Conservation (phyloP, 2,888 invertebrate species). For the Leptopterna dolabrata region DNA sequence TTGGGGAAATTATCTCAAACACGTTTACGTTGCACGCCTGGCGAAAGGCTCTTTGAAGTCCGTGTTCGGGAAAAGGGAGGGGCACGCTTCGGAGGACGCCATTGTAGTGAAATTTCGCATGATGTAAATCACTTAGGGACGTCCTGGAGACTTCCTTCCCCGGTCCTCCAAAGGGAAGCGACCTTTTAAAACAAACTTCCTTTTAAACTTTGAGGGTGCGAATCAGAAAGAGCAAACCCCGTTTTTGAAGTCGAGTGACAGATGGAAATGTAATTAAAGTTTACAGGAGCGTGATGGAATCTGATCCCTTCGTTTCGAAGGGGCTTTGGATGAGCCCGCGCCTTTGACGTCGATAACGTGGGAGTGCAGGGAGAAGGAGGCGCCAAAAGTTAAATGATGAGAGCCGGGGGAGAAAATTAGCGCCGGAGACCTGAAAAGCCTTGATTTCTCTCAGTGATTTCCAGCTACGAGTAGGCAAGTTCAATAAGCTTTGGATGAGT, state of each 20-base stretch:
- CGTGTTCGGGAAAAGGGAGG: not conserved
- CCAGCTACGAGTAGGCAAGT: too few species aligned
- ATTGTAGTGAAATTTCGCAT: slow-evolving; percentile 41
- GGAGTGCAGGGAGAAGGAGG: slow-evolving; percentile 10
- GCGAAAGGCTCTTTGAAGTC: slow-evolving; percentile 31
- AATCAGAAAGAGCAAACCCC: not conserved
- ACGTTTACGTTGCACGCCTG: slow-evolving; percentile 39
- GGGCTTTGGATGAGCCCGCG: slow-evolving; percentile 13
- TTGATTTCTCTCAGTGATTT: not conserved
- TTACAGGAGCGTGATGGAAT: slow-evolving; percentile 44
- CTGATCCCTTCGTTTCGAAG: slow-evolving; percentile 11
- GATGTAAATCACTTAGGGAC: slow-evolving; percentile 38
- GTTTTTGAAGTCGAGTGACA: slow-evolving; percentile 47
- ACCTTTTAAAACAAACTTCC: slow-evolving; percentile 42
- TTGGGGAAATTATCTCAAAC: slow-evolving; percentile 41
- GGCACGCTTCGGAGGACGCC: not conserved
- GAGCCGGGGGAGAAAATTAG: slow-evolving; percentile 23
- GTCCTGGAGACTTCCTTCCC: slow-evolving; percentile 4
- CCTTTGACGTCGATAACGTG: slow-evolving; percentile 41
- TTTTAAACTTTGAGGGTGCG: slow-evolving; percentile 21
- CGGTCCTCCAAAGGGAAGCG: not conserved
- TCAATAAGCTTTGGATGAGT: too few species aligned
- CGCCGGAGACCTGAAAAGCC: not conserved
- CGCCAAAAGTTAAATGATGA: not conserved
- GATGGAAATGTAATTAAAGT: slow-evolving; percentile 54